Evolutionary conservation across 2,113 vertebrate genomes (phyloP).

Genomic region (Albula glossodonta): DNA sequence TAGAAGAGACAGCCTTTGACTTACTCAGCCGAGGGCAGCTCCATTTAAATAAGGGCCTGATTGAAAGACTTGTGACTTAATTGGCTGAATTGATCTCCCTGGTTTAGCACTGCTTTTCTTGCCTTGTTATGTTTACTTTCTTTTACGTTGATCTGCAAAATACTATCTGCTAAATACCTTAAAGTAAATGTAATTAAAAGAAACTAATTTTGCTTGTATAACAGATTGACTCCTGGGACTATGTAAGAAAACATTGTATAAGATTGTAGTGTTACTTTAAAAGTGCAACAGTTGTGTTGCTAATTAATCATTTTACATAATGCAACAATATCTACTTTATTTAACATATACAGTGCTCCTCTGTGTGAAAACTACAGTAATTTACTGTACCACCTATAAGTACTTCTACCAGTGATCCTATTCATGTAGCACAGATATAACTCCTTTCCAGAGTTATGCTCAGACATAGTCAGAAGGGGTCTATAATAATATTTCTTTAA

Average conservation of each 20-base stretch:
- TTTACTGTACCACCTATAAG: too few relatives aligned
- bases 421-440: too few relatives aligned
- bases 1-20: constrained; percentile 6
- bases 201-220: not conserved
- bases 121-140: not conserved
- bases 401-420: too few relatives aligned
- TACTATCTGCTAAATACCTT: not conserved
- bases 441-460: not conserved
- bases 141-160: not conserved
- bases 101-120: too few relatives aligned
- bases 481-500: not conserved
- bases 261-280: too few relatives aligned
- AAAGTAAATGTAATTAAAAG: not conserved
- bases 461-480: not conserved
- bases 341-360: too few relatives aligned
- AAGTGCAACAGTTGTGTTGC: too few relatives aligned
- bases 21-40: not conserved
- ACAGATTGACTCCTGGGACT: not conserved
- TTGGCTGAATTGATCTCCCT: too few relatives aligned
- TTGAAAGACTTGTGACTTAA: not conserved
- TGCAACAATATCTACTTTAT: too few relatives aligned
- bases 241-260: too few relatives aligned
- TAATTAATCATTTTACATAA: too few relatives aligned
- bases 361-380: too few relatives aligned
- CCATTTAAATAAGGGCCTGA: not conserved